These are phyloP conservation scores for Dryomyza anilis DNA, from an alignment of 2,888 invertebrate species.

Conservation along the genomic window DNA sequence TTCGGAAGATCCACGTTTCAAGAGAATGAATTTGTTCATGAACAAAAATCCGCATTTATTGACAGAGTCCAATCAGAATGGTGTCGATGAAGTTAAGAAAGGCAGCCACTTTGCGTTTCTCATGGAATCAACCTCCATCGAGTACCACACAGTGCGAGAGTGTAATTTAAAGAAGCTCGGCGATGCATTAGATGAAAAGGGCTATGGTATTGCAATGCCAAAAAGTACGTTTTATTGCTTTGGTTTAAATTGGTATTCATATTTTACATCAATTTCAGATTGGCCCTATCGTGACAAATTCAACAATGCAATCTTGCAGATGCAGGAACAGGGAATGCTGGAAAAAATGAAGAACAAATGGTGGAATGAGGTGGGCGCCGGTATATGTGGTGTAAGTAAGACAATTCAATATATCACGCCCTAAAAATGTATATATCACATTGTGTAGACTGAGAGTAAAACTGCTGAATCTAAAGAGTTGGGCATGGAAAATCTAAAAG, in stretches of 20 bases:
- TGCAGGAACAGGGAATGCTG: conserved; percentile 83
- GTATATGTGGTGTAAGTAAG: conserved; percentile 59
- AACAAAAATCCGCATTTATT: conserved; percentile 66
- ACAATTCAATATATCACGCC: neutral
- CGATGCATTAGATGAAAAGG: conserved; percentile 71
- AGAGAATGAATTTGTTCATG: conserved; percentile 84
- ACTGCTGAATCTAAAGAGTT: conserved; percentile 60
- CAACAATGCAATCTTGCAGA: conserved; percentile 78
- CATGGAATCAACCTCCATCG: conserved; percentile 79
- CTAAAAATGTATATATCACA: neutral
- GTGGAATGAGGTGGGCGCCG: conserved; percentile 86
- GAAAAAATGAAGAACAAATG: conserved; percentile 81
- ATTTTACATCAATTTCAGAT: conserved; percentile 41
- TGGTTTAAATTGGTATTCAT: neutral
- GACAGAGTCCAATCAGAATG: conserved; percentile 64
- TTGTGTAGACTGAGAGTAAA: conserved; percentile 47
- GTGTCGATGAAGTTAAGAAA: conserved; percentile 62
- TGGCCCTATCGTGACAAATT: conserved; percentile 72
- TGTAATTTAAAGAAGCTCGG: conserved; percentile 70
- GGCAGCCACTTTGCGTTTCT: conserved; percentile 71
- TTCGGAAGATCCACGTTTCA: conserved; percentile 75
- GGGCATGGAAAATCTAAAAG: conserved; percentile 69
- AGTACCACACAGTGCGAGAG: conserved; percentile 71
- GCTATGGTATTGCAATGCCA: conserved; percentile 75
- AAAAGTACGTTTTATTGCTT: conserved; percentile 63